phyloP scores from a whole-genome alignment of 1,140 invertebrate genomes.

The Laupala kohalensis region DNA sequence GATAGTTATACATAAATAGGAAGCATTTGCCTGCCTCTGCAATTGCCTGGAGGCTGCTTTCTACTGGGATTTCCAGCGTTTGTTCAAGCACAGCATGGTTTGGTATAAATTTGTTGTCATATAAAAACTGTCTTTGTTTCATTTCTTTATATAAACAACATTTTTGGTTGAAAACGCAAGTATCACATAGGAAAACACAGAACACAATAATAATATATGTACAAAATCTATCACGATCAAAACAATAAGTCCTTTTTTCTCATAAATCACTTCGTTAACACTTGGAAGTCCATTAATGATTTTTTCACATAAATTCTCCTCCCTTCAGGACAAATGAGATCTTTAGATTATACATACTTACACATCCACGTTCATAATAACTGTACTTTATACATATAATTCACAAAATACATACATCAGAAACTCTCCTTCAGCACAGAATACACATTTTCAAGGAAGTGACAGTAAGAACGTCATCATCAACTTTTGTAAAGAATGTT shows the following conservation, averaged over 20 bases:
- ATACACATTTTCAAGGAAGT: neutral
- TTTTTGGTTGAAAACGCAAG: slow-evolving; percentile 16
- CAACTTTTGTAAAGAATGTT: neutral
- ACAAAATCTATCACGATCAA: slow-evolving; percentile 8
- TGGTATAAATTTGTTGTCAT: slow-evolving; percentile 15
- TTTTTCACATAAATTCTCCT: neutral
- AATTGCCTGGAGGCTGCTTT: neutral
- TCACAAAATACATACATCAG: slow-evolving; percentile 5
- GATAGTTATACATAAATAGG: slow-evolving; percentile 14
- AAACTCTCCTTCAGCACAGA: neutral
- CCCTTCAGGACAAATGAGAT: slow-evolving; percentile 3
- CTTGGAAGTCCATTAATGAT: neutral
- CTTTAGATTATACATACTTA: slow-evolving; percentile 8
- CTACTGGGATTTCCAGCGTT: neutral
- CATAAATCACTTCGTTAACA: neutral
- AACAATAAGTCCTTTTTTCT: neutral
- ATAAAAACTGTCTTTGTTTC: slow-evolving; percentile 13
- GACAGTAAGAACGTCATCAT: neutral
- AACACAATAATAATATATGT: slow-evolving; percentile 8
- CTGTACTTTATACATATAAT: slow-evolving; percentile 2
- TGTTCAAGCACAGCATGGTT: slow-evolving; percentile 12
- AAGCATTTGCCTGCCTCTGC: slow-evolving; percentile 12
- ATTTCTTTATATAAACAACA: slow-evolving; percentile 15
- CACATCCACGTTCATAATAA: slow-evolving; percentile 5
- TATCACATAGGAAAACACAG: slow-evolving; percentile 13